Base-by-base conservation (phyloP, 2,888 invertebrate species). In the Eudasyphora cyanicolor region DNA sequence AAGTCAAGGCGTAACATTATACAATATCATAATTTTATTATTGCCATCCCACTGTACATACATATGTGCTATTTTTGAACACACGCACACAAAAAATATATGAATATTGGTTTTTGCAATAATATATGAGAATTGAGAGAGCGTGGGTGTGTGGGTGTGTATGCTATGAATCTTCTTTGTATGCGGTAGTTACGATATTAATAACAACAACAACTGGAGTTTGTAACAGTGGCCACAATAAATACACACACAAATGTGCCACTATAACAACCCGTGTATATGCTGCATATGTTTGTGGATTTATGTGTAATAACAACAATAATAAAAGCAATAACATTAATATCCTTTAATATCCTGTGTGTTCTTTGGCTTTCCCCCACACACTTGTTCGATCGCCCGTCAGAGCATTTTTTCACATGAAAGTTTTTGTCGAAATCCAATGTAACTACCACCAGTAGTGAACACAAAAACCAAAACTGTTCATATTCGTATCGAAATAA, bases 281-380 rank as follows among this genome's bases (percentile, higher is more conserved):
- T 32, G 32, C 8, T 6, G 32, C 54, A 54, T 54, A 21, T 21
- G 2, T 57, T 14, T 10, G 21, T 27, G 27, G 24, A 27, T 29
- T 14, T 29, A 27, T 21, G 14, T 67, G 24, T 42, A 67, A 42
- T 42, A 67, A 42, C 42, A 67, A 67, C 67, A 67, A 42, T 32
- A 57, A 57, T 24, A 27, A 57, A 12, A 21, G 57, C 19, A 17
- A 64, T 64, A 67, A 38, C 67, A 67, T 67, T 67, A 67, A 67
- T 67, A 67, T 67, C 67, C 67, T 67, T 38, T 57, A 57, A 57
- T 57, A 57, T 57, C 38, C 21, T 64, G 32, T 35, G 2, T 64
- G 27, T 38, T 64, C n/a, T 24, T 57, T 57, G 12, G 27, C 27
- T 57, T 27, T 38, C 38, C 2, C 14, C 12, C 0, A 14, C 45